Base-by-base conservation (phyloP, 2,113 vertebrate species). In the Pelusios castaneus region DNA sequence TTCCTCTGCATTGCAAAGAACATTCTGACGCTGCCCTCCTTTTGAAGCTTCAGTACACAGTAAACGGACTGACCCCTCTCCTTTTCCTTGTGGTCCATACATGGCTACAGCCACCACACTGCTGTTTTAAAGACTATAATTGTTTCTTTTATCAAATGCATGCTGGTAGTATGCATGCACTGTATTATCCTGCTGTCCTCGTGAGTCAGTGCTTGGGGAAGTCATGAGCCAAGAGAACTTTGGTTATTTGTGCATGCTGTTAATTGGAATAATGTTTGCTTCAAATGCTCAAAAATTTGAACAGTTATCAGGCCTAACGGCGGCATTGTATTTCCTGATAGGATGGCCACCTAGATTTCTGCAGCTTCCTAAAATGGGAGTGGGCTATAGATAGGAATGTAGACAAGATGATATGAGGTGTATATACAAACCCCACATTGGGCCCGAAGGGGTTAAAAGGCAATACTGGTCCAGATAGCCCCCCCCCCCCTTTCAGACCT, bases 231-330 rank as follows among this genome's bases (percentile, higher is more conserved):
- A 31, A 91, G 67, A 93, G 86, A 93, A 43, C 79, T 88, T 77
- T 82, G 88, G 81, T 82, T 85, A 92, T 94, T 92, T 95, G 67
- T 95, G 90, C 94, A 89, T 88, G 79, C 52, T 76, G 89, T 96
- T 97, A 97, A 97, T 98, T 96, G 97, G 93, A 97, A 90, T 83
- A 96, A 96, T 45, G 95, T 97, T 97, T 97, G 88, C 91, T 96
- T 96, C 73, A 96, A 95, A 89, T 97, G 96, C 90, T 94, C 90
- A 80, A 84, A 88, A 96, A 97, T 96, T 96, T 95, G 78, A 87
- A 87, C 8, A 51, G 89, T 96, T 93, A 87, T 93, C 78, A 56
- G 79, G 90, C 94, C 94, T 85, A 97, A 97, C 97, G 94, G 81
- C 95, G 95, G 95, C 87, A 34, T 96, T 94, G 86, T 95, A 96